Percentiles rank a stretch among this genome's conserved stretches.
Conservation (phyloP, 2,113 vertebrate genomes). For the Gambusia holbrooki region DNA sequence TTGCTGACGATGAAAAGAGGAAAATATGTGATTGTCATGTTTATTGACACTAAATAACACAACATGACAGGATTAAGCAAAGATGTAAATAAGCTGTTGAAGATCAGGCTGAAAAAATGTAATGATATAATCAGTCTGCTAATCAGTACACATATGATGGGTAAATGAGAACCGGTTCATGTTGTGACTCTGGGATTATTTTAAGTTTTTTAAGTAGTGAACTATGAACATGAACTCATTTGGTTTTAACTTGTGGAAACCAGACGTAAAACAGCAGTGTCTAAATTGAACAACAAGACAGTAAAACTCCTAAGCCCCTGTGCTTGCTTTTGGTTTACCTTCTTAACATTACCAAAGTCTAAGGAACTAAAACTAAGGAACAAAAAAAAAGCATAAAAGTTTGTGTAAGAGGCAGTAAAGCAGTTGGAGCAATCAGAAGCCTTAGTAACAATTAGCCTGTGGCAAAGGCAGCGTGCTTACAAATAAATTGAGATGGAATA, state of each 20-base stretch:
- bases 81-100: too few species aligned
- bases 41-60: too few species aligned
- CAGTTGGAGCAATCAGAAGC: background rate
- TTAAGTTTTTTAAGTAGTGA: background rate
- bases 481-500: slow-evolving; percentile 3
- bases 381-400: background rate
- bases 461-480: background rate
- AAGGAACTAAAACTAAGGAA: background rate
- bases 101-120: too few species aligned
- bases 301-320: background rate
- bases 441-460: background rate
- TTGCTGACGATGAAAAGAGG: too few species aligned
- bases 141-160: too few species aligned
- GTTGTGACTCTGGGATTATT: background rate
- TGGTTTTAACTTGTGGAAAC: background rate
- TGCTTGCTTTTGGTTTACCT: background rate
- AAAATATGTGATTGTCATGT: too few species aligned
- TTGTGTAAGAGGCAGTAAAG: background rate
- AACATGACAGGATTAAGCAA: too few species aligned
- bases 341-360: background rate
- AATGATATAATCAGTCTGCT: too few species aligned
- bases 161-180: background rate
- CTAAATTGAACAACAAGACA: background rate
- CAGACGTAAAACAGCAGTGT: background rate
- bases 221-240: background rate